Evolutionary conservation across 2,113 vertebrate genomes (phyloP).

Genomic region (Steatornis caripensis): DNA sequence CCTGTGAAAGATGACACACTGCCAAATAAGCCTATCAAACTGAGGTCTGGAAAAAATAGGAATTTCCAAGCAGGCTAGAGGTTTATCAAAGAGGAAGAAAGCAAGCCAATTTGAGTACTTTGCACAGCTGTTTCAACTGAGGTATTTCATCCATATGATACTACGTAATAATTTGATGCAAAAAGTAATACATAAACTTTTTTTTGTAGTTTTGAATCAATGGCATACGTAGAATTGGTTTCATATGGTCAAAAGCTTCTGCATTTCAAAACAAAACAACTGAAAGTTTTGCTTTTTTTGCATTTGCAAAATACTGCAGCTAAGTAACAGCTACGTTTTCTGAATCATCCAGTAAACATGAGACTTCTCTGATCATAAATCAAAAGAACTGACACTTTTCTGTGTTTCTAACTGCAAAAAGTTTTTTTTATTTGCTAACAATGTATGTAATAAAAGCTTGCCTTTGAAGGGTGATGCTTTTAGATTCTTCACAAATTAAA

Average conservation of each 20-base stretch:
- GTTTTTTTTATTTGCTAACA: neutral
- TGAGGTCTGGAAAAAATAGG: neutral
- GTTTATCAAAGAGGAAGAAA: constrained; percentile 17
- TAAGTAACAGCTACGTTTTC: neutral
- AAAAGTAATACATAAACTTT: neutral
- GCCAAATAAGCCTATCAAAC: neutral
- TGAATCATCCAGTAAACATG: neutral
- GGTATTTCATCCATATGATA: neutral
- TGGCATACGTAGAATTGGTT: neutral
- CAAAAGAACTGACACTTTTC: neutral
- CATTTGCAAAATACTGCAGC: neutral
- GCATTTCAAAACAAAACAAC: neutral
- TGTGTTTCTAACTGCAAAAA: neutral
- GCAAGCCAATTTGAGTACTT: neutral
- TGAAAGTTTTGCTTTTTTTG: neutral
- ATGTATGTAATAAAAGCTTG: neutral
- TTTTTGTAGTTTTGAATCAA: neutral
- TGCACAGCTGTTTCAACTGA: constrained; percentile 50
- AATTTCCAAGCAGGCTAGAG: constrained; percentile 3
- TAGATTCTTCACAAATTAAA: neutral
- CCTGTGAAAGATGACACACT: neutral
- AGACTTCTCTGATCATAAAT: neutral
- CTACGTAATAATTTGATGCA: neutral
- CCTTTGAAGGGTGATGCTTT: neutral
- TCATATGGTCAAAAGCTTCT: neutral